A percentile compares a stretch with the other conserved stretches of the same genome.
Evolutionary conservation across 2,888 invertebrate species (phyloP).

Genomic region (Sphaerolaimus hirsutus): DNA sequence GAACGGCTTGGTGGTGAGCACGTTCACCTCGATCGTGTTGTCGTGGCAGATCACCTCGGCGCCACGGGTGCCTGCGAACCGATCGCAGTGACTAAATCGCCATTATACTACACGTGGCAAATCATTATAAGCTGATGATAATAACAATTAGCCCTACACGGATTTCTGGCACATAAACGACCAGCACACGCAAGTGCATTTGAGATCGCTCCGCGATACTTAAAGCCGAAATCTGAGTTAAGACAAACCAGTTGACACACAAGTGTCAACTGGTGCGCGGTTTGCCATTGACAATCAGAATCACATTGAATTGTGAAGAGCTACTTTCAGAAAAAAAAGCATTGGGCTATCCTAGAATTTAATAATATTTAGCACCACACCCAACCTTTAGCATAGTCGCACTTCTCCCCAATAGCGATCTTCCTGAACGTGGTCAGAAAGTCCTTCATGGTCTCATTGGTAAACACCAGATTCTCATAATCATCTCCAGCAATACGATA

Average conservation of each 20-base stretch:
- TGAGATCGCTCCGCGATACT: no score
- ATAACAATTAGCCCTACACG: neutral
- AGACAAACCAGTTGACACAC: no score
- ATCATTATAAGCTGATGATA: neutral
- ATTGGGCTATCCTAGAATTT: neutral
- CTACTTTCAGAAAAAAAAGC: no score
- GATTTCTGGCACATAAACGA: no score
- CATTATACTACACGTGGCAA: neutral
- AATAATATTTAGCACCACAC: neutral
- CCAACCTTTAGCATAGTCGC: conserved; percentile 9
- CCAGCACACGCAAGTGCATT: no score
- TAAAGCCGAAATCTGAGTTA: no score
- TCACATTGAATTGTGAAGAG: no score
- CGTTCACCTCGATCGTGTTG: conserved; percentile 8
- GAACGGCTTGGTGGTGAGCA: conserved; percentile 10
- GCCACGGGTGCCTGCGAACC: conserved; percentile 7
- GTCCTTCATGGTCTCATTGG: conserved; percentile 9
- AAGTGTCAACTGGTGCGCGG: no score
- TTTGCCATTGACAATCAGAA: no score
- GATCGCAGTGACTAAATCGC: no score
- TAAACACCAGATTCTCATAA: conserved; percentile 9
- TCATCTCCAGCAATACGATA: conserved; percentile 10
- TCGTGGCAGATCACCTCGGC: conserved; percentile 11
- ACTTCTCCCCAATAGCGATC: conserved; percentile 12
- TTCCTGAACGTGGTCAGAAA: conserved; percentile 10